Base-by-base conservation (phyloP, 2,113 vertebrate species). In the Laticauda laticaudata region DNA sequence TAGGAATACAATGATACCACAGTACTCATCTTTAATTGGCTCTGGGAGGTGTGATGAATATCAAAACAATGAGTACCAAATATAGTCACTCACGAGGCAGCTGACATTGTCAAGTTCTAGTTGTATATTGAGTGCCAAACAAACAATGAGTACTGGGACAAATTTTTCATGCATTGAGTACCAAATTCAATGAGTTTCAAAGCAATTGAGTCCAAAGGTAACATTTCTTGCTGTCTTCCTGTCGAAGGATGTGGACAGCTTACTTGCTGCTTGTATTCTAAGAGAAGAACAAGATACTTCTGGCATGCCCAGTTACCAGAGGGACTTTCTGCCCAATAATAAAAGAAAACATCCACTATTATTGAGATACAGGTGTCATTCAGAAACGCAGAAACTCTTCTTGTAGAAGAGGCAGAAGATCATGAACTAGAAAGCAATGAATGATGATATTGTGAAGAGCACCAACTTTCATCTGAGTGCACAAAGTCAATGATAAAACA, bases 401-500 rank as follows among this genome's bases (percentile, higher is more conserved):
- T 91, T 69, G 69, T 45, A 39, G 85, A 93, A 96, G 95, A 91
- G 20, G 21, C 64, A 91, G 56, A 90, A 48, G 43, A 55, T 56
- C 24, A 29, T 93, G 87, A 54, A 45, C 89, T 90, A 92, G 91
- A 94, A 43, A 92, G 29, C 26, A 85, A 39, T 91, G 92, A 95
- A 94, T 61, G 43, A 94, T 55, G 92, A 1, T 64, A 55, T 86
- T 93, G 39, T 48, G 11, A 6, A 39, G 87, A 85, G 48, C 93
- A 21, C 1, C 61, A 91, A 64, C 86, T 34, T 1, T 56, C 57
- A 86, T 11, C 0, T 23, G 93, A 95, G 92, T 39, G 88, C 88
- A 94, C n/a, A 95, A 96, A 92, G 90, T 0, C 94, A 93, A 87
- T 2, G 1, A 92, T 51, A 59, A 92, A 88, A 92, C 87, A 88